These are phyloP conservation scores for Rutilus rutilus DNA, from an alignment of 2,113 vertebrate genomes.

Conservation along the genomic window DNA sequence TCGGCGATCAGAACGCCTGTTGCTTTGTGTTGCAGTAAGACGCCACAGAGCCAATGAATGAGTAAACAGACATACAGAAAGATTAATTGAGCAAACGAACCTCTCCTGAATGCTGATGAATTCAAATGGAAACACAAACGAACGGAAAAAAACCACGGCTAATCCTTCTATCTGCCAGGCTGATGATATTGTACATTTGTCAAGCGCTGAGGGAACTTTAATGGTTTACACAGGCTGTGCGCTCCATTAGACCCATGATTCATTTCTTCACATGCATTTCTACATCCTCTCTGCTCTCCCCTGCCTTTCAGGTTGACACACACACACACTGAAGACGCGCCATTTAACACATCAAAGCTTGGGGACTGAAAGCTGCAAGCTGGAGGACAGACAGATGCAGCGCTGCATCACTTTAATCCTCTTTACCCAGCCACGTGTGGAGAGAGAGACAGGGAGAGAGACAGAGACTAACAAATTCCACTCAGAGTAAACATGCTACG, in stretches of 20 bases:
- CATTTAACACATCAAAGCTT: slow-evolving; percentile 87
- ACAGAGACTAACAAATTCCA: slow-evolving; percentile 72
- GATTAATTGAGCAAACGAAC: slow-evolving; percentile 54
- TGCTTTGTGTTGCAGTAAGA: slow-evolving; percentile 46
- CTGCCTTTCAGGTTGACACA: slow-evolving; percentile 55
- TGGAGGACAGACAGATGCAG: slow-evolving; percentile 66
- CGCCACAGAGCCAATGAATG: slow-evolving; percentile 31
- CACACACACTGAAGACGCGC: slow-evolving; percentile 79
- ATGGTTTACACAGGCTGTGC: slow-evolving; percentile 18
- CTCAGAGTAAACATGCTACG: slow-evolving; percentile 82
- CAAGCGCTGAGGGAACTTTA: not conserved
- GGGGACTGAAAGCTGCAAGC: slow-evolving; percentile 67
- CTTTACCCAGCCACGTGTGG: slow-evolving; percentile 82
- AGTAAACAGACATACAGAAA: slow-evolving; percentile 46
- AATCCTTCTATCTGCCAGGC: slow-evolving; percentile 21
- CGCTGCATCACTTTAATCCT: slow-evolving; percentile 88
- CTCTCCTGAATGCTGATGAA: slow-evolving; percentile 42
- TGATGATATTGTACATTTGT: slow-evolving; percentile 24
- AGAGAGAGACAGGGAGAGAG: slow-evolving; percentile 66
- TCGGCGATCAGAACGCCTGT: slow-evolving; percentile 51
- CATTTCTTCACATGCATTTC: slow-evolving; percentile 51
- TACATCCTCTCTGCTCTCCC: slow-evolving; percentile 38
- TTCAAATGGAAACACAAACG: slow-evolving; percentile 49
- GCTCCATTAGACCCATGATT: slow-evolving; percentile 45
- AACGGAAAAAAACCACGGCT: slow-evolving; percentile 39